phyloP scores from a whole-genome alignment of 1,140 invertebrate genomes.

The Anagrus nilaparvatae region DNA sequence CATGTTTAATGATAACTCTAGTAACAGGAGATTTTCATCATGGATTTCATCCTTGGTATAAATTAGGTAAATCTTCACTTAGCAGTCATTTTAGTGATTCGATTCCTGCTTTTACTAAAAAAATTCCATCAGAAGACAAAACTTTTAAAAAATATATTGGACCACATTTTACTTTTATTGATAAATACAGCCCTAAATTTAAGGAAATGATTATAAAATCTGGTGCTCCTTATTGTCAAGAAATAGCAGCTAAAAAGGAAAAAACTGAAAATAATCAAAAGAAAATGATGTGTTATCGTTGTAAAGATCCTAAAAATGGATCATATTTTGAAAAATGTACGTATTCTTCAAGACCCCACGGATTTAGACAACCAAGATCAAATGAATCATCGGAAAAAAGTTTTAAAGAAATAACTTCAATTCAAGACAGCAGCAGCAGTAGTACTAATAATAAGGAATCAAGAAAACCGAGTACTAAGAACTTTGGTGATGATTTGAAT shows the following conservation, averaged over 20 bases:
- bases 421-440: background rate
- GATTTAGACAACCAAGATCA: conserved; percentile 40
- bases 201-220: conserved; percentile 21
- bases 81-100: too few species aligned
- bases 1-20: too few species aligned
- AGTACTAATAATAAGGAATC: background rate
- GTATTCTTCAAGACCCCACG: conserved; percentile 35
- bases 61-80: too few species aligned
- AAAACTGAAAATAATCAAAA: conserved; percentile 21
- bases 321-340: conserved; percentile 42
- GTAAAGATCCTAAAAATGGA: conserved; percentile 40
- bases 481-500: too few species aligned
- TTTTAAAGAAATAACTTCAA: too few species aligned
- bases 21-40: too few species aligned
- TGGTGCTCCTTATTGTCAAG: conserved; percentile 22
- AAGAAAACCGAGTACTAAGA: background rate
- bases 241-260: conserved; percentile 16
- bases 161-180: conserved; percentile 15
- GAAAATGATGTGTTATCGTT: conserved; percentile 42
- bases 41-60: too few species aligned
- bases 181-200: conserved; percentile 15
- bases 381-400: conserved; percentile 25
- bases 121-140: conserved; percentile 24
- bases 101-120: too few species aligned
- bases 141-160: conserved; percentile 23